phyloP scores from a whole-genome alignment of 1,140 invertebrate species.

The Mizuhopecten yessoensis region DNA sequence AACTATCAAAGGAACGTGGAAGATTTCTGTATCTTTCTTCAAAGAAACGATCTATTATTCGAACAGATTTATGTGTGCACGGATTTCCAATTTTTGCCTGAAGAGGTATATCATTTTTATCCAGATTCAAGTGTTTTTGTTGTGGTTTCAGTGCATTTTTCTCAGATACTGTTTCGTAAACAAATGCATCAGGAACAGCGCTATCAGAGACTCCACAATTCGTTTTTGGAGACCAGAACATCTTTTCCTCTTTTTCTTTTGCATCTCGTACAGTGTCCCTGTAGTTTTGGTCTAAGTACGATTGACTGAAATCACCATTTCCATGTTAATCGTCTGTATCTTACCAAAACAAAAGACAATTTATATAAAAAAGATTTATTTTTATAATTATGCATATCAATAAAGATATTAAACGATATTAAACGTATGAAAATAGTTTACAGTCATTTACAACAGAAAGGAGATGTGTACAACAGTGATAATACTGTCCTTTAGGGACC shows the following conservation, averaged over 20 bases:
- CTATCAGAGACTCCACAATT: no score
- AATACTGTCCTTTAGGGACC: conserved; percentile 24
- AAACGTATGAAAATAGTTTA: conserved; percentile 40
- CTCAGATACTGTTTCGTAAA: no score
- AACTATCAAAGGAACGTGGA: not conserved
- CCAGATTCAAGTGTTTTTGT: not conserved
- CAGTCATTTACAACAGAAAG: conserved; percentile 34
- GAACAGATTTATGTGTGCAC: not conserved
- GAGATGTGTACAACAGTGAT: not conserved
- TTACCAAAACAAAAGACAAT: not conserved
- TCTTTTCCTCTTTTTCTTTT: no score
- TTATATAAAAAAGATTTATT: conserved; percentile 36
- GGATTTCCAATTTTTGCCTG: not conserved
- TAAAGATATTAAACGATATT: conserved; percentile 40
- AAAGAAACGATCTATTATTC: not conserved
- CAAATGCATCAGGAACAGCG: no score
- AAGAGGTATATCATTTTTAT: not conserved
- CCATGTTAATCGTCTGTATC: no score
- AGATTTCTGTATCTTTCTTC: conserved; percentile 34
- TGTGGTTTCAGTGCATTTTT: no score
- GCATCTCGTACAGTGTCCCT: no score
- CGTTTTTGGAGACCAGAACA: no score
- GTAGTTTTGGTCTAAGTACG: no score
- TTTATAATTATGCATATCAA: conserved; percentile 40
- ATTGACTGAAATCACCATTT: no score